Evolutionary conservation across 1,140 invertebrate species (phyloP).

Genomic region (Apis dorsata): DNA sequence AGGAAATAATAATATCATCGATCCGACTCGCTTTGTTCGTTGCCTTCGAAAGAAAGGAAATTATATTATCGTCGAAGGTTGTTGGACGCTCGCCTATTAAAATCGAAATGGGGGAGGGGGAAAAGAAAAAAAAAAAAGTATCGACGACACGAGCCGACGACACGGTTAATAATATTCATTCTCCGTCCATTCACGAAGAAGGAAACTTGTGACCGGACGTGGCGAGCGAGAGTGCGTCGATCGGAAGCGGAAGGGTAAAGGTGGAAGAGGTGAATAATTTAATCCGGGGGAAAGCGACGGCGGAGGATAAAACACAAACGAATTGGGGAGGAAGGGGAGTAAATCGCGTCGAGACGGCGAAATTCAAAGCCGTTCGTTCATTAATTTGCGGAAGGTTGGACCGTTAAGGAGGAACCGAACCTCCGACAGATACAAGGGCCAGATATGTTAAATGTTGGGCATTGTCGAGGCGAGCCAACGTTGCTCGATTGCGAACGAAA

Average conservation of each 20-base stretch:
- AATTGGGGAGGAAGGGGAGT: not conserved
- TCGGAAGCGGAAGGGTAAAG: conserved; percentile 31
- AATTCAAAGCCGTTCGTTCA: conserved; percentile 46
- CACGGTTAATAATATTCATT: not conserved
- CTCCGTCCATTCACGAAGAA: not conserved
- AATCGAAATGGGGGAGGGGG: not conserved
- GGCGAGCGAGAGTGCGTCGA: not conserved
- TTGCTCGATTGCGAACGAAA: conserved; percentile 42
- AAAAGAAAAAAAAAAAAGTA: too few species aligned
- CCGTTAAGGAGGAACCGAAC: conserved; percentile 5
- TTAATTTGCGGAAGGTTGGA: conserved; percentile 46
- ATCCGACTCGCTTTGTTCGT: too few species aligned
- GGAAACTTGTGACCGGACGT: not conserved
- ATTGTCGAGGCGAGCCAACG: conserved; percentile 38
- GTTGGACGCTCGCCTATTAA: not conserved
- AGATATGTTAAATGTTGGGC: conserved; percentile 42
- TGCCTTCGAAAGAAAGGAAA: too few species aligned
- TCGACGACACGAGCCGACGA: not conserved
- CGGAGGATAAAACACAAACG: conserved; percentile 16
- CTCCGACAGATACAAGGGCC: conserved; percentile 1
- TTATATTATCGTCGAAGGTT: not conserved
- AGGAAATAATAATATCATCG: too few species aligned
- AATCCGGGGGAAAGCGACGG: conserved; percentile 8
- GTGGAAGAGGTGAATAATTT: conserved; percentile 46
- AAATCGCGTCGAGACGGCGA: not conserved